Evolutionary conservation across 2,888 invertebrate species (phyloP).

Genomic region (Myathropa florea): DNA sequence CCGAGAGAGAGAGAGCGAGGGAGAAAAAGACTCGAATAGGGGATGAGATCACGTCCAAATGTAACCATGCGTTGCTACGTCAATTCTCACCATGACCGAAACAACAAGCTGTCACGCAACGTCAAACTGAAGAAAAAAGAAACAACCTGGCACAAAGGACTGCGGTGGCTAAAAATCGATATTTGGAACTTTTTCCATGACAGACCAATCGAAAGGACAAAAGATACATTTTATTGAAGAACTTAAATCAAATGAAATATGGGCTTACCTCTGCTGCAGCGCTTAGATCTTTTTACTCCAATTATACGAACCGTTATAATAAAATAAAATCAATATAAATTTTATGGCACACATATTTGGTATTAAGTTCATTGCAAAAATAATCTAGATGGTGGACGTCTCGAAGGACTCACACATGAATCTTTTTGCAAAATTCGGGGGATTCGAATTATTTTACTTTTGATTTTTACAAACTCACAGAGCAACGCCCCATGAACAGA

Average conservation of each 20-base stretch:
- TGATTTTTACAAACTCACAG: background rate
- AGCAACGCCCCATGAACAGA: background rate
- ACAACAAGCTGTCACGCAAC: conserved; percentile 43
- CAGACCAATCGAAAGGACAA: background rate
- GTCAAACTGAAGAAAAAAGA: background rate
- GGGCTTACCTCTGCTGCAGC: conserved; percentile 27
- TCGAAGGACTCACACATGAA: background rate
- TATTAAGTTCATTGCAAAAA: conserved; percentile 73
- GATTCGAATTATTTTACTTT: conserved; percentile 1
- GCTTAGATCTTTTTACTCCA: conserved; percentile 79
- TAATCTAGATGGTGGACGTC: background rate
- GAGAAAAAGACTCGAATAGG: background rate
- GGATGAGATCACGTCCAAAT: conserved; percentile 35
- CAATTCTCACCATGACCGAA: conserved; percentile 57
- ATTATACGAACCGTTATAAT: conserved; percentile 81
- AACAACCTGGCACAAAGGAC: background rate
- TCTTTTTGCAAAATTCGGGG: background rate
- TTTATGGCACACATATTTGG: conserved; percentile 79
- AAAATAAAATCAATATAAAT: conserved; percentile 81
- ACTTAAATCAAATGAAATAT: background rate
- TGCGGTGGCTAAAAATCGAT: conserved; percentile 56
- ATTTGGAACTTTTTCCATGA: conserved; percentile 14
- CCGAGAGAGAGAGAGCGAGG: background rate
- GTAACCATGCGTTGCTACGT: conserved; percentile 33
- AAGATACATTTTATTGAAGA: conserved; percentile 7